Evolutionary conservation across 2,797 vertebrate species (phyloP), one percentile per base, ranked within the genome.

Genomic region (Nannoperca australis): DNA sequence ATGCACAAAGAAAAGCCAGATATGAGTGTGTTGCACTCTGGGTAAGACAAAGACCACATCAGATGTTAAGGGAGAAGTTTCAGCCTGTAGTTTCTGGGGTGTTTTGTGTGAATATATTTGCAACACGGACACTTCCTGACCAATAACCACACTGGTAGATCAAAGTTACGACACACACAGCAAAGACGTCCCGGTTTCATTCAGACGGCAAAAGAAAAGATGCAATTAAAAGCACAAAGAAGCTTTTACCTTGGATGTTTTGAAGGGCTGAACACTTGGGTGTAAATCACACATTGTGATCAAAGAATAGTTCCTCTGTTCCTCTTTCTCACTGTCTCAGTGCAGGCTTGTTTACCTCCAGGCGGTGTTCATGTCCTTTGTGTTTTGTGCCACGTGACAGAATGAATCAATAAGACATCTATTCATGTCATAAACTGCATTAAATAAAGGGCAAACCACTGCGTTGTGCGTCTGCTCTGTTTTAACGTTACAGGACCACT

Each of bases 191-290:
- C 30, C n/a, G 9, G 55, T 54, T 64, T 66, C 54, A 75, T 87
- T 80, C 59, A 86, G 44, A 10, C 42, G 0, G 53, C 20, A 22
- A 17, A 76, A 74, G 67, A 87, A 87, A 88, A 82, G 55, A 70
- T 20, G 61, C 55, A 56, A 66, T 88, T 82, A 74, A 79, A 22
- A 11, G 24, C 30, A 56, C 66, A 82, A 60, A 88, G 69, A 76
- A 30, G 76, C 44, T 78, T 85, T 91, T 76, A 87, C 73, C 73
- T 84, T 88, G 85, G 70, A 50, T 42, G 77, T 56, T 59, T 84
- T 84, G n/a, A 58, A 78, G 3, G 38, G 24, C 1, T 51, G 63
- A 79, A 79, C 38, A 62, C 36, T 1, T 24, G 18, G 9, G 54
- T 50, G 65, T 77, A 64, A 79, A 85, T 38, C 30, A 51, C 7